Conservation (phyloP, 2,888 invertebrate genomes). For the Scaptomyza caliginosa region DNA sequence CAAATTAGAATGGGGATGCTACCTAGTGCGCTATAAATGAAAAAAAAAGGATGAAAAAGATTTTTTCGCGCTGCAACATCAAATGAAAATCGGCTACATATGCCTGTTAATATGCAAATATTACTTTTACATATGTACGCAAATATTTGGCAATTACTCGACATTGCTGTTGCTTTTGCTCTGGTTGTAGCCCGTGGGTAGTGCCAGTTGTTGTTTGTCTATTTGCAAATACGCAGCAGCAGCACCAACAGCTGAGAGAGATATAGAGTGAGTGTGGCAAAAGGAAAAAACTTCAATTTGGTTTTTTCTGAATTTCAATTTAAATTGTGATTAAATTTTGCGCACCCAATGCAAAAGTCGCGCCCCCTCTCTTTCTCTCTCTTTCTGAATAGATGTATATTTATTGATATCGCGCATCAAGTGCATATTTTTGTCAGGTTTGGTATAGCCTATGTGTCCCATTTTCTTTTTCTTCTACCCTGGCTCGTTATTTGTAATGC, state of each 20-base stretch:
- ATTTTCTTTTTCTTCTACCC: background rate
- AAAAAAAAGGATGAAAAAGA: constrained; percentile 29
- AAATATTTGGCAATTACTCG: constrained; percentile 77
- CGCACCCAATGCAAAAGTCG: constrained; percentile 55
- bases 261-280: background rate
- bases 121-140: constrained; percentile 67
- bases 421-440: constrained; percentile 41
- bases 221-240: constrained; percentile 56
- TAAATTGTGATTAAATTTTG: constrained; percentile 73
- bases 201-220: constrained; percentile 64
- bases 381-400: constrained; percentile 14
- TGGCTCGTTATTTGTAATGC: constrained; percentile 73
- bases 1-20: constrained; percentile 53
- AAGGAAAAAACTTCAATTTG: constrained; percentile 14
- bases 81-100: constrained; percentile 69
- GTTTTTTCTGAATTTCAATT: constrained; percentile 62
- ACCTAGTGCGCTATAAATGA: constrained; percentile 18
- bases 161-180: constrained; percentile 33
- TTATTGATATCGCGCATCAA: constrained; percentile 57
- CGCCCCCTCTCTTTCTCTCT: background rate
- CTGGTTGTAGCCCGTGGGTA: constrained; percentile 19
- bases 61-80: constrained; percentile 53
- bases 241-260: no score
- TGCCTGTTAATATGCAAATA: constrained; percentile 78
- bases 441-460: constrained; percentile 20